phyloP scores from a whole-genome alignment of 2,888 invertebrate species.

The Drosophila phalerata region DNA sequence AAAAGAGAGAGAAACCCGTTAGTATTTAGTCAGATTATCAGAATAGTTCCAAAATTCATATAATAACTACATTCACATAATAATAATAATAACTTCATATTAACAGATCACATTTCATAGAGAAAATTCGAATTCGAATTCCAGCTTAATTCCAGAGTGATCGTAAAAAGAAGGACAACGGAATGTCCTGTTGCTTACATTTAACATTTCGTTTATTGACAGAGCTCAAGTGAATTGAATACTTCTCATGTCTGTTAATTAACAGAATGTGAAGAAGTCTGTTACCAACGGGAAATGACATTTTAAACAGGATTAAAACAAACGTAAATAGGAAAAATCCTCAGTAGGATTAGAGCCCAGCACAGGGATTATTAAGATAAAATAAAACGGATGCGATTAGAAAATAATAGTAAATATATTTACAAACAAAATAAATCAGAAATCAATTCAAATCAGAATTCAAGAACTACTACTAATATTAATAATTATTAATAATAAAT shows the following conservation, averaged over 20 bases:
- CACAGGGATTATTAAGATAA: constrained; percentile 27
- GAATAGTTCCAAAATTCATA: background rate
- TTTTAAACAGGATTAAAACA: background rate
- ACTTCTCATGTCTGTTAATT: background rate
- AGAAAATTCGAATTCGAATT: background rate
- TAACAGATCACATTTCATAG: background rate
- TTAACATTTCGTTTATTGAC: background rate
- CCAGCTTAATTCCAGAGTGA: background rate
- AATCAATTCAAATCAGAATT: constrained; percentile 17
- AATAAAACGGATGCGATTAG: constrained; percentile 58
- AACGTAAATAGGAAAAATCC: background rate
- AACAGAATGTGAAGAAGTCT: background rate
- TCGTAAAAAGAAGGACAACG: background rate
- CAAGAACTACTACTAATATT: constrained; percentile 20
- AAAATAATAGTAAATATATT: constrained; percentile 50
- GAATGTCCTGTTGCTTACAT: background rate
- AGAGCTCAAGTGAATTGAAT: background rate
- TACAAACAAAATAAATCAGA: constrained; percentile 40
- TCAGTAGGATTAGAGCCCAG: constrained; percentile 25
- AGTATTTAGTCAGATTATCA: constrained; percentile 44
- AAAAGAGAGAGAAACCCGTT: constrained; percentile 49
- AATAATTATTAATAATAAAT: constrained; percentile 25
- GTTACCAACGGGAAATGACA: background rate
- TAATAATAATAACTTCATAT: background rate
- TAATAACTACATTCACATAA: background rate